Evolutionary conservation across 2,888 invertebrate species (phyloP), one percentile per base, ranked within the genome.

Genomic region (Metellina segmentata): DNA sequence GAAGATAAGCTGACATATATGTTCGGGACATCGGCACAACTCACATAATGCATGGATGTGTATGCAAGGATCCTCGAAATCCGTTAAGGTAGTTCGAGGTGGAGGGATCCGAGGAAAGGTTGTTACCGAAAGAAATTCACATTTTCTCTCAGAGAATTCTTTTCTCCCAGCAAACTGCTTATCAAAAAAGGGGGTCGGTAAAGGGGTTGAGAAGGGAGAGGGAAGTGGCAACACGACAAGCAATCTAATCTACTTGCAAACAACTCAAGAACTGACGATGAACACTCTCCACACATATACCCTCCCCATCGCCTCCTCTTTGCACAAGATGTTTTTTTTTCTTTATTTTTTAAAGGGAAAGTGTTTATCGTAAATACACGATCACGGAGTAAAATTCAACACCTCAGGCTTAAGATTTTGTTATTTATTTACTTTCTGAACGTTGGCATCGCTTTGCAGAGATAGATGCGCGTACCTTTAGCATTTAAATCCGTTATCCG

Each of bases 181-280:
- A 86, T 86, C 85, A 77, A 70, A 86, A 86, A 77, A 11, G 85
- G 34, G 85, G 85, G 20, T 34, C 53, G 34, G 34, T 34, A 34
- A 34, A 34, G 34, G 34, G 34, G 34, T 34, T 34, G 34, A 34
- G 34, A 34, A 34, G 34, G 34, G 34, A 34, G 34, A 34, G 34
- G 9, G 49, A 11, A 69, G 74, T 16, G 53, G 53, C 34, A 13
- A 20, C 82, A 34, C 75, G 48, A 79, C 79, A 81, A 78, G 85
- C 77, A 78, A 86, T 86, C 85, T 86, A 86, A 86, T 86, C 85
- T 86, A 70, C 78, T 86, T 86, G 85, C 85, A 78, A 86, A 86
- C 85, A 86, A 86, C 85, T 86, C 85, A 86, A 86, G 85, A 34
- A 72, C 53, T 85, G 85, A 48, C 82, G 82, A 82, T 51, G 61